These are phyloP conservation scores for Diorhabda sublineata DNA, from an alignment of 1,140 invertebrate genomes.

Conservation along the genomic window DNA sequence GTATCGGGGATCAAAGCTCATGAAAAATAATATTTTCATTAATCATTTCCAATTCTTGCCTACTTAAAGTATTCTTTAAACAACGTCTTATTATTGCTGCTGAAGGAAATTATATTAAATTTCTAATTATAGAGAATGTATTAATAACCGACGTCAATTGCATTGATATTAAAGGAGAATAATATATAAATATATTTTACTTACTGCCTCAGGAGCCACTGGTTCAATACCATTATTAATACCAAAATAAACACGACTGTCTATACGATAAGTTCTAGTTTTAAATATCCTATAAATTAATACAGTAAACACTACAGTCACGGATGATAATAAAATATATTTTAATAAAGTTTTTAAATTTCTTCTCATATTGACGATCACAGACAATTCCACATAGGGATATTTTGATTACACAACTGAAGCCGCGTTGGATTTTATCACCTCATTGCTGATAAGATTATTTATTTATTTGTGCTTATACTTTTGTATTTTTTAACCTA, in stretches of 20 bases:
- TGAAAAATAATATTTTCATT: too few species aligned
- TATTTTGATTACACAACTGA: background rate
- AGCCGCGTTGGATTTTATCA: background rate
- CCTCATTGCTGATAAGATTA: constrained; percentile 8
- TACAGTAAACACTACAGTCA: constrained; percentile 40
- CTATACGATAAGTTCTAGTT: constrained; percentile 12
- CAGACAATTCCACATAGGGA: constrained; percentile 5
- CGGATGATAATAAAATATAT: constrained; percentile 38
- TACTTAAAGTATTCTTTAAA: too few species aligned
- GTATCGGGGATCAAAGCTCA: too few species aligned
- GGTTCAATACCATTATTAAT: constrained; percentile 25
- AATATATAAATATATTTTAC: constrained; percentile 13
- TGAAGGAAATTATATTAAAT: too few species aligned
- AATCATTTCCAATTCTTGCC: too few species aligned
- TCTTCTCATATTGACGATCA: constrained; percentile 37
- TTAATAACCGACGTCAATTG: too few species aligned
- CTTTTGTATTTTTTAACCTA: background rate
- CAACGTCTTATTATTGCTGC: too few species aligned
- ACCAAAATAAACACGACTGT: background rate
- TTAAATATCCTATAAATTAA: constrained; percentile 38
- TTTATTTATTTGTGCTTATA: background rate
- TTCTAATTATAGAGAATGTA: too few species aligned
- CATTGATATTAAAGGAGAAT: too few species aligned
- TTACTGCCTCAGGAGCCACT: constrained; percentile 10
- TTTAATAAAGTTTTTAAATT: constrained; percentile 44